Evolutionary conservation across 1,140 invertebrate species (phyloP), one percentile per base, ranked within the genome.

Genomic region (Hyphantria cunea): DNA sequence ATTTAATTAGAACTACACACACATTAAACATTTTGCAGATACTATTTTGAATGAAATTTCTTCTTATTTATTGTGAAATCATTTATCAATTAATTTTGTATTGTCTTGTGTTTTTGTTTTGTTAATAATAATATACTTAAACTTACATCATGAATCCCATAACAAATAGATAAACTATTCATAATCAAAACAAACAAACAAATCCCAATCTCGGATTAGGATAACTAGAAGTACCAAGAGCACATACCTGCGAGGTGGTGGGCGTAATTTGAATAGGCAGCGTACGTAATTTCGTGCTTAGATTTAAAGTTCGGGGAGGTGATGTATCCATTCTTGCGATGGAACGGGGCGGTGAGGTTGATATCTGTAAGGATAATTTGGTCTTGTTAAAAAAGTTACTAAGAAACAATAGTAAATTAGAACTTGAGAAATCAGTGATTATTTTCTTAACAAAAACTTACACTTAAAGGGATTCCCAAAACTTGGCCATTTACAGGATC

Each of bases 251-350:
- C 47, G 85, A 86, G 60, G 85, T 82, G 70, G 85, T 84, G 52
- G 85, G 83, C 41, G 85, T 83, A 53, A 86, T 86, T 69, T 89
- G 86, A 70, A 86, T 81, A 17, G 86, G 84, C 76, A 86, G 74
- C 63, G 84, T 78, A 51, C 84, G 80, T 64, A 89, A 67, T 72
- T 86, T 86, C 49, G 86, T 86, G 69, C 82, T 89, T 15, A 89
- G 71, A 75, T 89, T 89, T 39, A 86, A 69, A 37, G 80, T 81
- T 49, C 70, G 82, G 41, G 84, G 81, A 10, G 84, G 78, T 5
- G 81, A 80, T 9, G 76, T 50, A n/a, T 80, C 80, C 70, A 82
- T 74, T 63, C 72, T 72, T 39, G 69, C 51, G 32, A 66, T 62
- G 8, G 68, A 60, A 25, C 68, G 79, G 11, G 82, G 78, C 49